phyloP scores from a whole-genome alignment of 2,797 vertebrate genomes.

The Natrix natrix region DNA sequence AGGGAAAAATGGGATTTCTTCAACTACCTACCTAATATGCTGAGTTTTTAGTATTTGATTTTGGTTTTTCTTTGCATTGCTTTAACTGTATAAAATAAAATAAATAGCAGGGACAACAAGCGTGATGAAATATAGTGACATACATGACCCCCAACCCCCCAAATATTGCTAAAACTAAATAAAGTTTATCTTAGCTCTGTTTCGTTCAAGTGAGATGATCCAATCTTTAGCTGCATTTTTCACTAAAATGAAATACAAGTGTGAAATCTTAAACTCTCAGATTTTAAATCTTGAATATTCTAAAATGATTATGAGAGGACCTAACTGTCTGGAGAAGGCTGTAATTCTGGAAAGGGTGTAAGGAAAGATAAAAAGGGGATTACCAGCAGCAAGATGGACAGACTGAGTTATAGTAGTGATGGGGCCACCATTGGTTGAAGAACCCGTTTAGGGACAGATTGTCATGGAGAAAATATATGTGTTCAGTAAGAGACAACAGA shows the following conservation, averaged over 20 bases:
- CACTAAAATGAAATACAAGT: background rate
- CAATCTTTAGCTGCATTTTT: background rate
- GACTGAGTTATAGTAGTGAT: no score
- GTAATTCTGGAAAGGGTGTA: no score
- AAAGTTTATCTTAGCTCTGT: background rate
- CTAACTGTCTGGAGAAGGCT: no score
- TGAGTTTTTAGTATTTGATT: background rate
- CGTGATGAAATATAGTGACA: background rate
- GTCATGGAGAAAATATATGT: no score
- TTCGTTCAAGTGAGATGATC: background rate
- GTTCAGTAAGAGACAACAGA: no score
- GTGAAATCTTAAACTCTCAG: background rate
- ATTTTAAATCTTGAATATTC: no score
- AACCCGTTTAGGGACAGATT: no score
- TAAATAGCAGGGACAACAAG: conserved; percentile 12
- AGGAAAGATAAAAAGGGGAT: no score
- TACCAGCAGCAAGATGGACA: no score
- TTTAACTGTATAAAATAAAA: conserved; percentile 5
- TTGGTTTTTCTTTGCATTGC: no score
- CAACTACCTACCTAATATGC: background rate
- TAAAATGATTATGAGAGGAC: no score
- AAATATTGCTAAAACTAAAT: background rate
- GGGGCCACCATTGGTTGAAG: no score
- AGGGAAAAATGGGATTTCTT: background rate
- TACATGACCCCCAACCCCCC: background rate